phyloP scores from a whole-genome alignment of 2,113 vertebrate genomes.

The Cricetomys ansorgei region DNA sequence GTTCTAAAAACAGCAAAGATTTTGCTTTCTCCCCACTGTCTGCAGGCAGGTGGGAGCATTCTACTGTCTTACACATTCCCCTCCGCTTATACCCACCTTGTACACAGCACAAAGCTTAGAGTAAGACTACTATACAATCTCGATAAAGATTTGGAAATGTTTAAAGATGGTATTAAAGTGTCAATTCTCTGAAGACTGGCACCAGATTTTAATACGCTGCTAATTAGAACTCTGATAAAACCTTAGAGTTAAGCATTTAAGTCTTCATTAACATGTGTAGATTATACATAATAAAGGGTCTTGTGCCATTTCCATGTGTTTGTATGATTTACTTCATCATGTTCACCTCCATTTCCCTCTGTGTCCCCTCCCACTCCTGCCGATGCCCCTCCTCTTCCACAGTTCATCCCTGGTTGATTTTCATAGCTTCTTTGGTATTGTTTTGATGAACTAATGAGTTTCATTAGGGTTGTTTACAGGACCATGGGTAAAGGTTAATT shows the following conservation, averaged over 20 bases:
- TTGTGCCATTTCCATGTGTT: background rate
- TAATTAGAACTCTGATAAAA: background rate
- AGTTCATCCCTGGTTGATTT: background rate
- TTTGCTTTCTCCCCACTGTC: background rate
- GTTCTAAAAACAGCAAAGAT: background rate
- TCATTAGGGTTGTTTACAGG: background rate
- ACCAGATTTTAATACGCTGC: background rate
- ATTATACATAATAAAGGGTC: background rate
- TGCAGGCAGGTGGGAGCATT: background rate
- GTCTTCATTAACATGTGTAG: background rate
- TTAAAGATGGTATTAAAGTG: background rate
- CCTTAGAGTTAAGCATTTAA: background rate
- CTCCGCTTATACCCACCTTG: background rate
- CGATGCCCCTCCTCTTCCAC: too few relatives aligned
- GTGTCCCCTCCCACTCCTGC: background rate
- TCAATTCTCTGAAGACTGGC: background rate
- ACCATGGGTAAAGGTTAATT: background rate
- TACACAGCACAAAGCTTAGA: background rate
- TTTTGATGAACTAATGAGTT: background rate
- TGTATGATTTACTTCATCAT: background rate
- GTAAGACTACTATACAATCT: background rate
- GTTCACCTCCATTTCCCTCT: too few relatives aligned
- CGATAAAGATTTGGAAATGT: background rate
- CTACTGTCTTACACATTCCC: background rate
- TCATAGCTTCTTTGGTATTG: background rate